Base-by-base conservation (phyloP, 2,888 invertebrate genomes). In the Brachyptera risi region DNA sequence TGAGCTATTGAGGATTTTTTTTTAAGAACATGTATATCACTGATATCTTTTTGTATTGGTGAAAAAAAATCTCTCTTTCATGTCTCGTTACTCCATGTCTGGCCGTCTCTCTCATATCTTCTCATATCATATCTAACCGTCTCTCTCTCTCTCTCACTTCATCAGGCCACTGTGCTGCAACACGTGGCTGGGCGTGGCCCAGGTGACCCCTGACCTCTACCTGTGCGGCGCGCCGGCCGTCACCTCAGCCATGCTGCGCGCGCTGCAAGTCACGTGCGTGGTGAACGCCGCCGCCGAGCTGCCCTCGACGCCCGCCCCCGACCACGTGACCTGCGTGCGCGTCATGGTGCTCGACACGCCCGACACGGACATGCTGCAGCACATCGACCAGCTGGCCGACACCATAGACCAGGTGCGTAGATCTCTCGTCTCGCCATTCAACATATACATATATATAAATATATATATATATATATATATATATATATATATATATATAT, bases 251-350 rank as follows among this genome's bases (percentile, higher is more conserved):
- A 82, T 84, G 51, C 78, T 94, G 35, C 81, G 83, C 65, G 80
- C 81, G 1, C 76, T 87, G 31, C 83, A 83, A 49, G 85, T 94
- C 56, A 86, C 87, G 1, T 85, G 88, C 69, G 84, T 94, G 38
- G 84, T 94, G 58, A 92, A 90, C 72, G 88, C 86, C 19, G 92
- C 93, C 0, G 84, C 90, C 0, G 94, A 94, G 72, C 79, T 93
- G 49, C 92, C 92, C 0, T 84, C 86, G 59, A 79, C 81, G 2
- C 83, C 82, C 0, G 70, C 82, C 1, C 82, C 84, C 3, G 81
- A 81, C 68, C 26, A 78, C 79, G 80, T 80, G 0, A 77, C 79
- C 49, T 85, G 86, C 69, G 78, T 87, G 64, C 84, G 87, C 65
- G 84, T 94, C 11, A 83, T 86, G 21, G 80, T 90, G 2, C 79